A percentile compares a stretch with the other conserved stretches of the same genome.
These are phyloP conservation scores for Phaedon cochleariae DNA, from an alignment of 2,888 invertebrate genomes.

Conservation along the genomic window DNA sequence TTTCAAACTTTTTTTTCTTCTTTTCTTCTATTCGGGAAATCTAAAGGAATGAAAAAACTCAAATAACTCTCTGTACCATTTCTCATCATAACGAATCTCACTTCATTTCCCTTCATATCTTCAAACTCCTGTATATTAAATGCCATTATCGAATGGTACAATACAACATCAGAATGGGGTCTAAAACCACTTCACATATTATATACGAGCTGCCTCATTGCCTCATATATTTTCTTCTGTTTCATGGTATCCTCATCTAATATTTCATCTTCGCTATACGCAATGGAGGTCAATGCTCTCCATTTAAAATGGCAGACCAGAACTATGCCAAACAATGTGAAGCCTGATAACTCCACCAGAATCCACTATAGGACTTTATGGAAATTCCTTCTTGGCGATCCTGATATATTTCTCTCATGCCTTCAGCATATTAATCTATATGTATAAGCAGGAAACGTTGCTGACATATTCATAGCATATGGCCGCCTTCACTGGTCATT, in stretches of 20 bases:
- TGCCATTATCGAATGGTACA: background rate
- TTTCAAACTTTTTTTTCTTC: too few species aligned
- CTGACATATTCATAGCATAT: background rate
- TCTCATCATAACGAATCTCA: too few species aligned
- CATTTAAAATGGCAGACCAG: background rate
- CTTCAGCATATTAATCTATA: background rate
- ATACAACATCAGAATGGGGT: background rate
- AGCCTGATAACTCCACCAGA: background rate
- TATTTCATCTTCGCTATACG: background rate
- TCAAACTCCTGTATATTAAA: too few species aligned
- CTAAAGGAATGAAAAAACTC: too few species aligned
- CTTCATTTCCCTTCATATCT: too few species aligned
- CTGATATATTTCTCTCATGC: background rate
- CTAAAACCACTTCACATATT: background rate
- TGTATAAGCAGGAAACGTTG: background rate
- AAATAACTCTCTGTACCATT: too few species aligned
- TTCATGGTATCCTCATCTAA: background rate
- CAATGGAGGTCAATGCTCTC: background rate
- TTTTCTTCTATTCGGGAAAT: too few species aligned
- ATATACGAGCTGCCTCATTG: background rate
- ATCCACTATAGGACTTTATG: background rate
- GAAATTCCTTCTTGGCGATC: background rate
- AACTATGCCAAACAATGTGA: slow-evolving; percentile 2
- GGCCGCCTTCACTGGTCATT: too few species aligned
- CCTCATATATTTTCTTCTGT: background rate